Conservation (phyloP, 2,113 vertebrate species). For the Trematomus loennbergii region DNA sequence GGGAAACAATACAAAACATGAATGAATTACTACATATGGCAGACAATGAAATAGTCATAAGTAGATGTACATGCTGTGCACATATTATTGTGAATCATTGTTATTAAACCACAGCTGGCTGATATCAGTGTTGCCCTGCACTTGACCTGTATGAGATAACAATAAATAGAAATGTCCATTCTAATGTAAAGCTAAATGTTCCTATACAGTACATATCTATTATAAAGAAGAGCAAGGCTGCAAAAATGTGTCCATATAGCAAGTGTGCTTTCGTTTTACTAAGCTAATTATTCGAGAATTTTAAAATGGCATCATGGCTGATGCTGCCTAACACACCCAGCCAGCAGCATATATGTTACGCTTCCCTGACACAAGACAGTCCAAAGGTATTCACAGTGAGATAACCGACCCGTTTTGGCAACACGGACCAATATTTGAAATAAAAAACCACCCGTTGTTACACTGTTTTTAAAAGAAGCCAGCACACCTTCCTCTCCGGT, state of each 20-base stretch:
- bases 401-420: conserved; percentile 9
- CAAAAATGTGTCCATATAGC: not conserved
- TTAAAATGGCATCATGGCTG: conserved; percentile 44
- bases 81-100: not conserved
- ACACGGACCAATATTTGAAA: not conserved
- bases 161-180: not conserved
- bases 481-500: not conserved
- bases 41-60: not conserved
- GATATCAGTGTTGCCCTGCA: not conserved
- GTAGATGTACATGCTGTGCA: not conserved
- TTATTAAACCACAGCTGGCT: not conserved
- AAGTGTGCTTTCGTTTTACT: not conserved
- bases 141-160: conserved; percentile 1
- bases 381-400: conserved; percentile 61
- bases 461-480: not conserved
- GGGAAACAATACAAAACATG: too few species aligned
- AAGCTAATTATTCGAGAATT: not conserved
- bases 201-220: not conserved
- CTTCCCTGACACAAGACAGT: conserved; percentile 25
- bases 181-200: not conserved
- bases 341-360: conserved; percentile 35
- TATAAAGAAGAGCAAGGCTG: not conserved
- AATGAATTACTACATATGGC: too few species aligned
- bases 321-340: conserved; percentile 55
- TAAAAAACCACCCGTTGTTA: not conserved